Evolutionary conservation across 2,797 vertebrate genomes (phyloP), one percentile per base, ranked within the genome.

Genomic region (Cynopterus sphinx): DNA sequence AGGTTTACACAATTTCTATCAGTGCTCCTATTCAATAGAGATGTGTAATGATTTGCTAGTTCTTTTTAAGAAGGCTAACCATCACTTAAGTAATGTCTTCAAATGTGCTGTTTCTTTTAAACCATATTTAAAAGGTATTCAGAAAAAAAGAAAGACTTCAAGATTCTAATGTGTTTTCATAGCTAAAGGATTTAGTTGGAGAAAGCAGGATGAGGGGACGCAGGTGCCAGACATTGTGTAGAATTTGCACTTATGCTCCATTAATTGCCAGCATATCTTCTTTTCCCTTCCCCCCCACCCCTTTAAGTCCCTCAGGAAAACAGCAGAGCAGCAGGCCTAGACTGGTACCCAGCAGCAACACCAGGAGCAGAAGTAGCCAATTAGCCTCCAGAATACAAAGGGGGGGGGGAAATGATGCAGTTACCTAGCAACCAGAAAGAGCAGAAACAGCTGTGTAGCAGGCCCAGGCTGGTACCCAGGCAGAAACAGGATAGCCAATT

Each of bases 391-490:
- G 97, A 98, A 98, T 98, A 98, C 98, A 98, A 96, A 98, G 97
- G 26, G 65, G 55, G 65, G 96, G 97, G 95, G 97, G 11, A 97
- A 98, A 98, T 98, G 99, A 99, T 98, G 98, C 98, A 99, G 99
- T 99, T 99, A 99, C 99, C 99, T 99, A 99, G 99, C 99, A 99
- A 99, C 99, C 74, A 97, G 98, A 98, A 98, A 98, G 97, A 98
- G 98, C 98, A 97, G 98, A 98, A 98, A 98, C 98, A 98, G 98
- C 98, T 98, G 98, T 97, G 98, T 96, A 98, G 98, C 98, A 98
- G 98, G 98, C 98, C 97, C 91, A 98, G 98, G 98, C 98, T 98
- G 98, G 98, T 98, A 99, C 99, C 99, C 99, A 98, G 98, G 98
- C 98, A 98, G 98, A 98, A 98, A 98, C 97, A 98, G 99, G 98